phyloP scores from a whole-genome alignment of 2,113 vertebrate species.

The Emydocephalus ijimae region DNA sequence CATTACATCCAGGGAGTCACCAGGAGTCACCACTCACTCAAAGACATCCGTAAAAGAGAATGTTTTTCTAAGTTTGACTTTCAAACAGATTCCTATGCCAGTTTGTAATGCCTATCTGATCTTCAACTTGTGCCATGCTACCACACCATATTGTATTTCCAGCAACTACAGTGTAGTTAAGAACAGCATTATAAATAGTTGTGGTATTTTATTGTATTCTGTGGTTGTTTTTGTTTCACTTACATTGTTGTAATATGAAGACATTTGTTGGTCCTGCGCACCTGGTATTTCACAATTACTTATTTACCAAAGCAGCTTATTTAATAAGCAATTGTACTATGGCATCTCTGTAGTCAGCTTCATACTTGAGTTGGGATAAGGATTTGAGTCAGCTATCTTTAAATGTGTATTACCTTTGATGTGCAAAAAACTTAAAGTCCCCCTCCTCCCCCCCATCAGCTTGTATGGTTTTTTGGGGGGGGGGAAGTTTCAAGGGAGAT shows the following conservation, averaged over 20 bases:
- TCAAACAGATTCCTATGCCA: neutral
- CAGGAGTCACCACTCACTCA: neutral
- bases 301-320: neutral
- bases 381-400: neutral
- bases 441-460: neutral
- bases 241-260: neutral
- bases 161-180: neutral
- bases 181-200: neutral
- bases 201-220: neutral
- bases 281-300: neutral
- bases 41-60: neutral
- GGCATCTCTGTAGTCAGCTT: neutral
- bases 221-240: neutral
- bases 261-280: neutral
- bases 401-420: neutral
- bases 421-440: neutral
- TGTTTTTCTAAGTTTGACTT: neutral
- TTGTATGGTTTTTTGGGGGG: neutral
- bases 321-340: neutral
- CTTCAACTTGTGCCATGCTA: neutral
- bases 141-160: neutral
- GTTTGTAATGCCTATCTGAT: neutral
- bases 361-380: neutral
- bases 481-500: neutral
- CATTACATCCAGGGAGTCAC: neutral